These are phyloP conservation scores for Pollenia amentaria DNA, from an alignment of 2,888 invertebrate species.

Conservation along the genomic window DNA sequence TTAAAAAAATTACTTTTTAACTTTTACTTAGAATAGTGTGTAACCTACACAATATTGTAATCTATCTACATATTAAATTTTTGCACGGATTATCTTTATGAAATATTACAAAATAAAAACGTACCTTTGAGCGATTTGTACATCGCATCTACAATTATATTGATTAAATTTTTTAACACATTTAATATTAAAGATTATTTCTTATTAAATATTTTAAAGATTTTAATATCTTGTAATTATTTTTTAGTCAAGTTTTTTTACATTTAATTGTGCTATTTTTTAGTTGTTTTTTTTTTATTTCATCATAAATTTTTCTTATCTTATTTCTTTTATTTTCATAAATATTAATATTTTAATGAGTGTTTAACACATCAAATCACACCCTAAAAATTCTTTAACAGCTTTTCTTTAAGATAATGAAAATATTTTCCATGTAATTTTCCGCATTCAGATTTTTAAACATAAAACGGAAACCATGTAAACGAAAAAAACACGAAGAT, in stretches of 20 bases:
- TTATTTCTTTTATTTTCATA: constrained; percentile 12
- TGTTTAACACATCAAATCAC: constrained; percentile 48
- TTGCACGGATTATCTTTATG: no score
- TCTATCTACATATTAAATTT: no score
- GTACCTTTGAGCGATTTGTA: no score
- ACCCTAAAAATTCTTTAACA: constrained; percentile 37
- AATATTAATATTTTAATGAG: constrained; percentile 48
- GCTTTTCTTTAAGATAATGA: constrained; percentile 2
- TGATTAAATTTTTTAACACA: no score
- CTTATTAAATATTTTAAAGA: background rate
- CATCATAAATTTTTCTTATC: constrained; percentile 9
- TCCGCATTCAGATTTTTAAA: background rate
- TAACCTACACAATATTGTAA: no score
- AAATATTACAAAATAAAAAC: no score
- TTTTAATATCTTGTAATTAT: background rate
- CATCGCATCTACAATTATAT: no score
- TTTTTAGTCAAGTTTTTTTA: constrained; percentile 2
- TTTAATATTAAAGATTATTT: background rate
- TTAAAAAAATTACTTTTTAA: no score
- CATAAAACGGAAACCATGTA: constrained; percentile 10
- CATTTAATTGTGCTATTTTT: background rate
- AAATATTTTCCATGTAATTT: constrained; percentile 28
- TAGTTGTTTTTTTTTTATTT: constrained; percentile 1
- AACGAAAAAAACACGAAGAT: constrained; percentile 46
- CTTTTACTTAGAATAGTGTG: no score